Conservation (phyloP, 2,888 invertebrate species). For the Epistrophe eligans region DNA sequence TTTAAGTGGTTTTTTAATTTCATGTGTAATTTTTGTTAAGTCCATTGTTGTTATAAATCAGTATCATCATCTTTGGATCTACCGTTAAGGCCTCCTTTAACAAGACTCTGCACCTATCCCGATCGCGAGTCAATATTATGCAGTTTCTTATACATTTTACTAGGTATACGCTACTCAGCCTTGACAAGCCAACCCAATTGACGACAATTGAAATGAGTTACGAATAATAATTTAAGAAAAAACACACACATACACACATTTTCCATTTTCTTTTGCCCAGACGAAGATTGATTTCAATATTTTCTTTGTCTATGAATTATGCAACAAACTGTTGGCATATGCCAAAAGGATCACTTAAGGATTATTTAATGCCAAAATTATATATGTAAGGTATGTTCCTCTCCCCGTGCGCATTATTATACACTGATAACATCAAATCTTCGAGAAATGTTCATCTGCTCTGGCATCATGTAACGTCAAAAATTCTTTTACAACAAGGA, state of each 20-base stretch:
- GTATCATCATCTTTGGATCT: too few relatives aligned
- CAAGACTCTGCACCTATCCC: too few relatives aligned
- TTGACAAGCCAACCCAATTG: neutral
- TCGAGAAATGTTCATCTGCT: constrained; percentile 45
- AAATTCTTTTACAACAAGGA: constrained; percentile 22
- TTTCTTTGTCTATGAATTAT: constrained; percentile 19
- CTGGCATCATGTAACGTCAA: constrained; percentile 53
- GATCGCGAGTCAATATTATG: too few relatives aligned
- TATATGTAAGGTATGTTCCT: neutral
- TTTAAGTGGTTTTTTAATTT: too few relatives aligned
- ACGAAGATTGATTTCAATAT: constrained; percentile 53
- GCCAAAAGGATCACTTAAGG: constrained; percentile 52
- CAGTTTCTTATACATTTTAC: too few relatives aligned
- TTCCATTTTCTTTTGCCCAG: constrained; percentile 1
- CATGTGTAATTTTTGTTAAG: too few relatives aligned
- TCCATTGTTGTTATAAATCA: too few relatives aligned
- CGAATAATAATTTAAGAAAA: neutral
- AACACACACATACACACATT: neutral
- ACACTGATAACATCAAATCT: constrained; percentile 26
- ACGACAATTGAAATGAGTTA: constrained; percentile 9
- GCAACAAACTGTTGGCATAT: constrained; percentile 52
- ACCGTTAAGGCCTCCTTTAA: too few relatives aligned
- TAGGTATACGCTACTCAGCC: too few relatives aligned
- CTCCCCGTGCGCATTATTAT: constrained; percentile 7
- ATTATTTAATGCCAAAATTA: constrained; percentile 41